Evolutionary conservation across 2,113 vertebrate genomes (phyloP).

Genomic region (Apodemus speciosus): DNA sequence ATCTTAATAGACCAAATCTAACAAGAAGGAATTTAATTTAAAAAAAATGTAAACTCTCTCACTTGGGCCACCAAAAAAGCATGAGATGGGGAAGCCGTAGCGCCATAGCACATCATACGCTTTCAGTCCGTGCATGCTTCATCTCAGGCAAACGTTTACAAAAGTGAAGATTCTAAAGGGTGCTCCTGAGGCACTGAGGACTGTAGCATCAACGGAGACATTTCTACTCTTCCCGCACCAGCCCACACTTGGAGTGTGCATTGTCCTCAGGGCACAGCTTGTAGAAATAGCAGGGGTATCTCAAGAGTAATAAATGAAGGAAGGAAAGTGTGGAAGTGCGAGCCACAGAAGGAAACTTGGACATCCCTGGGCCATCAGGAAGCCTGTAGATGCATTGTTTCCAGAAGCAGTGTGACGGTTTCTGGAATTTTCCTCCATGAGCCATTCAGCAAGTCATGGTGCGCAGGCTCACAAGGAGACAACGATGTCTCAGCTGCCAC

Average conservation of each 20-base stretch:
- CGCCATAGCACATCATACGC: background rate
- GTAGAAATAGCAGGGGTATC: background rate
- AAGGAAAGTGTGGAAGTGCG: background rate
- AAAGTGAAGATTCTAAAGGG: background rate
- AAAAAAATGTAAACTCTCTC: background rate
- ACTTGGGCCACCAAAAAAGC: background rate
- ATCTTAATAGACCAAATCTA: constrained; percentile 23
- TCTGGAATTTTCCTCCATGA: background rate
- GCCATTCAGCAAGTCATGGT: background rate
- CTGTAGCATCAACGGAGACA: background rate
- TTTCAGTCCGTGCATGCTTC: background rate
- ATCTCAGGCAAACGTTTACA: background rate
- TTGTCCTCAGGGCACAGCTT: background rate
- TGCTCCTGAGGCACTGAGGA: background rate
- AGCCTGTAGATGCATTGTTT: background rate
- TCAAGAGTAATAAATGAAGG: background rate
- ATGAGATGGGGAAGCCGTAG: background rate
- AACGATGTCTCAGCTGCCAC: background rate
- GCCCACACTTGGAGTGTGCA: background rate
- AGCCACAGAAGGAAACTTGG: background rate
- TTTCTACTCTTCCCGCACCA: background rate
- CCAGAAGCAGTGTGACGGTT: background rate
- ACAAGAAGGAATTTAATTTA: constrained; percentile 20
- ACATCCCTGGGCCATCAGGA: background rate
- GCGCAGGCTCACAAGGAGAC: background rate